These are phyloP conservation scores for Melanerpes formicivorus DNA, from an alignment of 2,113 vertebrate genomes.

Conservation along the genomic window DNA sequence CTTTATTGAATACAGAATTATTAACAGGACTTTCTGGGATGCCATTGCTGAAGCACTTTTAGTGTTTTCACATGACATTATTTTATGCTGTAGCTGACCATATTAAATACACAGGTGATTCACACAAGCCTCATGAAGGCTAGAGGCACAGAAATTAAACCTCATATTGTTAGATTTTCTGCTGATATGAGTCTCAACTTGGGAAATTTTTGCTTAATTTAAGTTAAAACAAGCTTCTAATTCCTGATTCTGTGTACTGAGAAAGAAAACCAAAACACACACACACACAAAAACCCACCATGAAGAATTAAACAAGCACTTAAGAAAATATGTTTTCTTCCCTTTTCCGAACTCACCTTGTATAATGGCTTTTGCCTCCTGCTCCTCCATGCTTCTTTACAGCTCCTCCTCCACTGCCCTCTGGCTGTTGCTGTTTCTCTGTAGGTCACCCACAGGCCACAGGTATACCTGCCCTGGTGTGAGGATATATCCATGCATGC, in stretches of 20 bases:
- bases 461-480: fast-evolving
- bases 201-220: not conserved
- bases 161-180: not conserved
- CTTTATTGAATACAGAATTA: not conserved
- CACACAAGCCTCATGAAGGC: not conserved
- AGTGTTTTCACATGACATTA: not conserved
- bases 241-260: not conserved
- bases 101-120: not conserved
- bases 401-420: not conserved
- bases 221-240: not conserved
- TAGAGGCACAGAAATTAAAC: not conserved
- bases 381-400: not conserved
- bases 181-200: not conserved
- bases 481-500: not conserved
- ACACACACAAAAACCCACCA: too few relatives aligned
- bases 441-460: fast-evolving
- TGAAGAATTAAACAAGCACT: not conserved
- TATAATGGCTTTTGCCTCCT: not conserved
- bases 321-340: not conserved
- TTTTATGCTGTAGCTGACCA: not conserved
- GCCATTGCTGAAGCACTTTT: not conserved
- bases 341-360: not conserved
- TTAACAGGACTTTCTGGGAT: not conserved
- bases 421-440: not conserved
- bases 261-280: not conserved